phyloP scores from a whole-genome alignment of 1,140 invertebrate genomes.

The Pomacea maculata region DNA sequence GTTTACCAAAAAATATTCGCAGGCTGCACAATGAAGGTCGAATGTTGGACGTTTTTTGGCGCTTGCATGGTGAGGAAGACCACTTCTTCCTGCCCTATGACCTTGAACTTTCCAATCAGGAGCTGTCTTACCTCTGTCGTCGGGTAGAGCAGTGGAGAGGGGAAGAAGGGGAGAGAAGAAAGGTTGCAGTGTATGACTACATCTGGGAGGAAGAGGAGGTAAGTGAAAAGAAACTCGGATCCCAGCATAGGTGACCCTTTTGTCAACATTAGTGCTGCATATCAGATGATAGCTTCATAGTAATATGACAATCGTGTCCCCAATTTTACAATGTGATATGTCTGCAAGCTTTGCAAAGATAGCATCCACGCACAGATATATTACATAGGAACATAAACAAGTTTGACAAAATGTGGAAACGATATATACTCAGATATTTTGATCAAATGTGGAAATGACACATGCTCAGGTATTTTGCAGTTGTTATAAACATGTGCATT shows the following conservation, averaged over 20 bases:
- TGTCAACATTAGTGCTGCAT: too few species aligned
- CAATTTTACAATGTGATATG: not conserved
- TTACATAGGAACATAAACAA: too few species aligned
- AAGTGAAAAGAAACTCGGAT: constrained; percentile 13
- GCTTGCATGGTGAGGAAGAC: constrained; percentile 57
- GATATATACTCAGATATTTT: not conserved
- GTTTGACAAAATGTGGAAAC: too few species aligned
- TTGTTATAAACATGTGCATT: not conserved
- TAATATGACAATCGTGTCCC: not conserved
- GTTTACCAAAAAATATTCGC: constrained; percentile 3
- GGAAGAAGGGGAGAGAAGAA: constrained; percentile 60
- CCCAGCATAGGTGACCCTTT: not conserved
- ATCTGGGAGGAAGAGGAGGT: constrained; percentile 63
- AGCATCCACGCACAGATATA: too few species aligned
- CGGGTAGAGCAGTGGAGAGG: constrained; percentile 61
- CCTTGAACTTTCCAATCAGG: constrained; percentile 61
- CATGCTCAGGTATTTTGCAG: not conserved
- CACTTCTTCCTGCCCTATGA: constrained; percentile 63
- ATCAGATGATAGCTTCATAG: too few species aligned
- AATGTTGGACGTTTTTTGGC: constrained; percentile 61
- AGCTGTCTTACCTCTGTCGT: constrained; percentile 54
- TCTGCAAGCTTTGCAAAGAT: too few species aligned
- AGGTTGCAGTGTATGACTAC: constrained; percentile 62
- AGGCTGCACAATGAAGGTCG: constrained; percentile 64
- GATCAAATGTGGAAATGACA: not conserved